These are phyloP conservation scores for Orius laevigatus DNA, from an alignment of 1,140 invertebrate genomes.

Conservation along the genomic window DNA sequence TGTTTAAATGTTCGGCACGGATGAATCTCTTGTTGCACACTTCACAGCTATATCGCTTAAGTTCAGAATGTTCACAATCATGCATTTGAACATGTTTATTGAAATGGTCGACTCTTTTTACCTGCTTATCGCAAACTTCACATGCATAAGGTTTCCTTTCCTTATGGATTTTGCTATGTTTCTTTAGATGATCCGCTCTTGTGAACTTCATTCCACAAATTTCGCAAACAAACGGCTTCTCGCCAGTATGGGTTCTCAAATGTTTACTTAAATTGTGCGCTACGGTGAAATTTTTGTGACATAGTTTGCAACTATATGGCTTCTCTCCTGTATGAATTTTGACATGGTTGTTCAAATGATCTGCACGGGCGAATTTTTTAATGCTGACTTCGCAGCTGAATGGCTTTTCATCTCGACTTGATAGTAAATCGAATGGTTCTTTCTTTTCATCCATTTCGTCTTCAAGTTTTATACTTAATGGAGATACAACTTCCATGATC, in stretches of 20 bases:
- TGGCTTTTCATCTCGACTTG: no score
- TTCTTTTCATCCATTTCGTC: no score
- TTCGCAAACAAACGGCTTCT: slow-evolving; percentile 14
- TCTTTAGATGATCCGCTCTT: slow-evolving; percentile 1
- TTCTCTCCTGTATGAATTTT: slow-evolving; percentile 19
- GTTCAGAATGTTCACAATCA: slow-evolving; percentile 25
- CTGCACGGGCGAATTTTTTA: slow-evolving; percentile 12
- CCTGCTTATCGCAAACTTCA: slow-evolving; percentile 23
- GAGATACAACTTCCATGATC: no score
- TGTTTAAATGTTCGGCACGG: slow-evolving; percentile 23
- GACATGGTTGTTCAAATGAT: not conserved
- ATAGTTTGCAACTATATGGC: slow-evolving; percentile 18
- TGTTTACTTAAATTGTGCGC: slow-evolving; percentile 29
- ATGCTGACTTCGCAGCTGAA: slow-evolving; percentile 24
- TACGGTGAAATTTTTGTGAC: slow-evolving; percentile 23
- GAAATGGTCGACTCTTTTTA: slow-evolving; percentile 20
- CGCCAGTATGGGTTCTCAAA: slow-evolving; percentile 20
- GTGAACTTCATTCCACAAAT: slow-evolving; percentile 12
- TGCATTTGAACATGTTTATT: slow-evolving; percentile 18
- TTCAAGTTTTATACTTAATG: no score
- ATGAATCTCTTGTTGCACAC: slow-evolving; percentile 23
- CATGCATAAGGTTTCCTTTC: slow-evolving; percentile 23
- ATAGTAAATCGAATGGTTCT: no score
- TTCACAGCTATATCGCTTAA: slow-evolving; percentile 23
- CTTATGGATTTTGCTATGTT: slow-evolving; percentile 23